phyloP scores from a whole-genome alignment of 2,888 invertebrate genomes.

The Uropetala carovei region DNA sequence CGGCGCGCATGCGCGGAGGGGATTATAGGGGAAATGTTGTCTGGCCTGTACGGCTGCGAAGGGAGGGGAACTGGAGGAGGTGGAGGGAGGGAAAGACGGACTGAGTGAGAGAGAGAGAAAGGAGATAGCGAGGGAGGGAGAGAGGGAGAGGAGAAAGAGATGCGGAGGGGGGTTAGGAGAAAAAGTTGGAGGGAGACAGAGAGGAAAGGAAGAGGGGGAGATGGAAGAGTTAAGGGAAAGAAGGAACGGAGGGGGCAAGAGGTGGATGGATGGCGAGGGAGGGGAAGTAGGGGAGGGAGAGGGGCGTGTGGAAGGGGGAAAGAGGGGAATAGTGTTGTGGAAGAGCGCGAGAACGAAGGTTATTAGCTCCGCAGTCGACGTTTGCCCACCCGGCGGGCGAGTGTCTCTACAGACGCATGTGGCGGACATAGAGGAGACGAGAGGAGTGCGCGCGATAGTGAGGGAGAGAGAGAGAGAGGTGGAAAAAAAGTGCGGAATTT shows the following conservation, averaged over 20 bases:
- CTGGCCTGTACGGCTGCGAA: neutral
- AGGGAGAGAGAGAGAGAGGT: too few species aligned
- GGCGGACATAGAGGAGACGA: neutral
- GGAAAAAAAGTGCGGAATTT: neutral
- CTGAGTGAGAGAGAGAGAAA: neutral
- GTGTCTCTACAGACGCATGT: neutral
- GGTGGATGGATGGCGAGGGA: neutral
- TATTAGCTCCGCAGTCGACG: slow-evolving; percentile 60
- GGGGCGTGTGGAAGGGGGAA: neutral
- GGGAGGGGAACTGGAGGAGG: neutral
- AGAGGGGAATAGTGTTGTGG: neutral
- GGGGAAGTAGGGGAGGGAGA: neutral
- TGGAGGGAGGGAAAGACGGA: neutral
- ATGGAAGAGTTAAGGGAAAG: neutral
- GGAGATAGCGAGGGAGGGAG: neutral
- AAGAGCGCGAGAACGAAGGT: slow-evolving; percentile 37
- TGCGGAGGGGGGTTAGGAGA: neutral
- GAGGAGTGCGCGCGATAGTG: neutral
- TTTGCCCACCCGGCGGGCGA: slow-evolving; percentile 58
- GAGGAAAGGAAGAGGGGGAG: neutral
- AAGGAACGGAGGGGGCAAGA: too few species aligned
- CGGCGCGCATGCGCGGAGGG: slow-evolving; percentile 27
- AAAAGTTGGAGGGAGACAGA: neutral
- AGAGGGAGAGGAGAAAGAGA: neutral
- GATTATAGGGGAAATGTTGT: slow-evolving; percentile 8